Evolutionary conservation across 2,888 invertebrate genomes (phyloP), one percentile per base, ranked within the genome.

Genomic region (Euplexia lucipara): DNA sequence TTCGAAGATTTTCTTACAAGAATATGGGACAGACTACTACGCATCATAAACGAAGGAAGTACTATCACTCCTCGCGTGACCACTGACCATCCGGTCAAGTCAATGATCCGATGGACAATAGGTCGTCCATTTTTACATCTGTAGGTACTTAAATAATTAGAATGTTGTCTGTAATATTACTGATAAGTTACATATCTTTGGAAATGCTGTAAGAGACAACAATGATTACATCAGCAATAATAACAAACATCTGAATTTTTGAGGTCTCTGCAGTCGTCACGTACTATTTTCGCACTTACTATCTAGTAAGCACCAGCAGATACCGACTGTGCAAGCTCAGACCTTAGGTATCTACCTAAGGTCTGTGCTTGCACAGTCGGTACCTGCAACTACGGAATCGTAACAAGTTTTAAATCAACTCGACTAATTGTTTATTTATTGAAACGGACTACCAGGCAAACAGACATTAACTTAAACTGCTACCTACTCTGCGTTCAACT

Each of bases 51-150:
- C 44, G 14, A 30, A 39, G 54, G 61, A 61, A 61, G 41, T 54
- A n/a, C n/a, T n/a, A 32, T 57, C 37, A 20, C 20, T 20, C n/a
- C 49, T 54, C 34, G 37, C 53, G 56, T 52, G 58, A 56, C 45
- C 37, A 58, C 35, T 52, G 58, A 56, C 45, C 37, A 58, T 39
- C 22, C 20, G 58, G 41, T 22, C 54, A 64, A 45, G 70, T 75
- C 72, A 76, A 64, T 73, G 65, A 75, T 62, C 48, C 32, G 18
- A 26, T 45, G 44, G 52, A 37, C 39, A 26, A 26, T 39, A 26
- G 32, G 32, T 45, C 20, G 26, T 56, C 20, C 45, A 35, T 58
- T 9, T 49, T 41, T 32, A 45, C 20, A 37, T 26, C 12, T 22
- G 2, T 39, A n/a, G 3, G 3, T 57, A 37, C 26, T 8, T 45